A percentile compares a stretch with the other conserved stretches of the same genome.
phyloP scores from a whole-genome alignment of 2,113 vertebrate genomes.

The Rana temporaria region DNA sequence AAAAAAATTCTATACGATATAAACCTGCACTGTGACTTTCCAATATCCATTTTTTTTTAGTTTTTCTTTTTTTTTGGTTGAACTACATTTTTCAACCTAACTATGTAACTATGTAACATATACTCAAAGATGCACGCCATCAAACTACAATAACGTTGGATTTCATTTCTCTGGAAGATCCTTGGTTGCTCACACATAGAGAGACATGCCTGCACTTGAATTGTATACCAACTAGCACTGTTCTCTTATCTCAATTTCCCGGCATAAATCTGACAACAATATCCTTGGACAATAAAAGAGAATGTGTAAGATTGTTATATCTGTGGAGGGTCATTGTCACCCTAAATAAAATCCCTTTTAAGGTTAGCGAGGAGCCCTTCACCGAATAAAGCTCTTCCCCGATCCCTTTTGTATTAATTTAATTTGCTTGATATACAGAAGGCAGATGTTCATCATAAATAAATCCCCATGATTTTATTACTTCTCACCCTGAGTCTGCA shows the following conservation, averaged over 20 bases:
- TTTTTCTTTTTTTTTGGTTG: too few species aligned
- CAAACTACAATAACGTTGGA: conserved; percentile 2
- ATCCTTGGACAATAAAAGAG: conserved; percentile 14
- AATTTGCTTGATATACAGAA: conserved; percentile 46
- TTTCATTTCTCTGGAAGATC: neutral
- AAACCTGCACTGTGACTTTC: too few species aligned
- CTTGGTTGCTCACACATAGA: neutral
- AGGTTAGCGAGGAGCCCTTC: conserved; percentile 2
- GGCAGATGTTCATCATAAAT: conserved; percentile 47
- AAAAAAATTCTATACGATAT: too few species aligned
- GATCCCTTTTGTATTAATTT: conserved; percentile 46
- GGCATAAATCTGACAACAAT: conserved; percentile 30
- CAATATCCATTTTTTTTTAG: too few species aligned
- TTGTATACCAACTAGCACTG: neutral
- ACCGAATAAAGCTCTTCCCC: neutral
- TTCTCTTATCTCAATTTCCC: neutral
- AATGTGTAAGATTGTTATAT: conserved; percentile 8
- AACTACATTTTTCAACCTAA: too few species aligned
- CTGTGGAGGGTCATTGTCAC: neutral
- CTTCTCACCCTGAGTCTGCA: conserved; percentile 22
- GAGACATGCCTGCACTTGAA: neutral
- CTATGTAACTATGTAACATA: too few species aligned
- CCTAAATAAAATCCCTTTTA: conserved; percentile 15
- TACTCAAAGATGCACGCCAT: neutral
- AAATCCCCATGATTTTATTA: conserved; percentile 37